These are phyloP conservation scores for Melanotaenia pygmaea DNA, from an alignment of 2,797 vertebrate species.

Conservation along the genomic window DNA sequence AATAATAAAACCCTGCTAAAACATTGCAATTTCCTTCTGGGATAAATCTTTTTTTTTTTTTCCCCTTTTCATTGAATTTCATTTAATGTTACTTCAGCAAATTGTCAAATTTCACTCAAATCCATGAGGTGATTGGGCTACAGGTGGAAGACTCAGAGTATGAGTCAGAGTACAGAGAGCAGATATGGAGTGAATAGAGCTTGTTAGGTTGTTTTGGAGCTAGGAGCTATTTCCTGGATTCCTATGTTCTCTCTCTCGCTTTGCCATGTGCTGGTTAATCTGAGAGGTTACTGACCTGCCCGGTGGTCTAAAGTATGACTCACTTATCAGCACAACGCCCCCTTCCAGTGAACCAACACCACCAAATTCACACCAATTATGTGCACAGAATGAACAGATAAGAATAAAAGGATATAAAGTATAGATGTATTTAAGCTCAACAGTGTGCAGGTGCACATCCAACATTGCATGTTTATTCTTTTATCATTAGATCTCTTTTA, in stretches of 20 bases:
- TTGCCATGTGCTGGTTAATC: conserved; percentile 38
- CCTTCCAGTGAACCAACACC: conserved; percentile 17
- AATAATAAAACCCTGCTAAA: no score
- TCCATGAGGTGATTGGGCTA: conserved; percentile 30
- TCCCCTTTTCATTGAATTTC: no score
- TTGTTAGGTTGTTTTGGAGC: conserved; percentile 55
- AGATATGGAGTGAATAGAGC: conserved; percentile 55
- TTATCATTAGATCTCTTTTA: conserved; percentile 7
- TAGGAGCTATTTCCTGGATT: conserved; percentile 62
- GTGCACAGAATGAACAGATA: background rate
- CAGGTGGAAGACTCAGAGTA: conserved; percentile 53
- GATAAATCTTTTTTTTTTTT: no score
- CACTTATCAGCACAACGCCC: conserved; percentile 47
- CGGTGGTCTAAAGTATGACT: conserved; percentile 63
- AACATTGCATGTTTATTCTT: background rate
- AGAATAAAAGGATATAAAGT: background rate
- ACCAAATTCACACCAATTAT: conserved; percentile 7
- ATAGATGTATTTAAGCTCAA: background rate
- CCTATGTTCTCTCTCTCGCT: conserved; percentile 25
- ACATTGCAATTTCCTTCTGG: no score
- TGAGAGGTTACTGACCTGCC: conserved; percentile 68
- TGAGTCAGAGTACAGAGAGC: conserved; percentile 63
- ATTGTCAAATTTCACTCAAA: conserved; percentile 23
- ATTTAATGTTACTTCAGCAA: conserved; percentile 8
- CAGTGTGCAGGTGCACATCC: background rate